Evolutionary conservation across 92 coral and sea anemone genomes (phyloP), one percentile per base, ranked within the genome.

Genomic region (Zoanthus gigantus): DNA sequence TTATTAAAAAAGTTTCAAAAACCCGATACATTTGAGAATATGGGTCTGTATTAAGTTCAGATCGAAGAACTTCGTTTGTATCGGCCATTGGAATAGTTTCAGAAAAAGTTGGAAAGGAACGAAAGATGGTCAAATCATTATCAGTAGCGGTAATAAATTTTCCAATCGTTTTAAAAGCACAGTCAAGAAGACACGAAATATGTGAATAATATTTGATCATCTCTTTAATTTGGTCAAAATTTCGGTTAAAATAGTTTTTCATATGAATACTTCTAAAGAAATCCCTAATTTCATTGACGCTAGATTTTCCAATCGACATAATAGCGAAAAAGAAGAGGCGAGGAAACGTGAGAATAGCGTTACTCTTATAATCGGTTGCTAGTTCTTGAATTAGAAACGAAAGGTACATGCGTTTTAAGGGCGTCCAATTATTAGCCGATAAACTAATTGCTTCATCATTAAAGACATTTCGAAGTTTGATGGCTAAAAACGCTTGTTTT

Each of bases 301-400:
- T 68, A 68, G 73, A 68, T 18, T 68, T 68, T 68, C 73, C 73
- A 18, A 68, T 68, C 44, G 73, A 68, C 73, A 68, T 68, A 32
- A 68, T 4, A 18, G 73, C 73, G 44, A 68, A 68, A 68, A 68
- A 68, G 73, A 68, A 68, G 1, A 68, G 15, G 5, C 73, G 73
- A 30, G 73, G 73, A 3, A n/a, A 68, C 0, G 37, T 68, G 10
- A 68, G 73, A 18, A 68, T 68, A 32, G 73, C 73, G 5, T 68
- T 68, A 18, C 73, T 68, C 73, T 68, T 68, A n/a, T 23, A 68
- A 18, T 68, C 73, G 3, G 73, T 11, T 3, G 34, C 73, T 3
- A 68, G 37, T 18, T 68, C 73, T 18, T 68, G 73, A n/a, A 68
- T 68, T 32, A 68, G 14, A n/a, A n/a, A 68, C 2, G 73, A 68